Conservation (phyloP, 2,113 vertebrate genomes). For the Oenanthe oenanthe region DNA sequence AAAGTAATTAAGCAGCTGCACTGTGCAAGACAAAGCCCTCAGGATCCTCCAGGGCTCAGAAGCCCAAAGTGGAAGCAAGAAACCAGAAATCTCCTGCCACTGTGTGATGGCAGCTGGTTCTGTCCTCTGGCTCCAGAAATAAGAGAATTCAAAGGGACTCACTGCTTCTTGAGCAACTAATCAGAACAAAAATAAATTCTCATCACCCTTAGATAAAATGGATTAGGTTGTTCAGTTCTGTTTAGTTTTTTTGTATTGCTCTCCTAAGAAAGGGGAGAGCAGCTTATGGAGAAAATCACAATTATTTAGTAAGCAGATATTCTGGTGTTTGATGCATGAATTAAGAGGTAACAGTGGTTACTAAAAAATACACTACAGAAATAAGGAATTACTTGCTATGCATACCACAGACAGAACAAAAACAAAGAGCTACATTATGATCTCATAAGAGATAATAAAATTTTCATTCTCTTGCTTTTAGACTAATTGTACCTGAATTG, state of each 20-base stretch:
- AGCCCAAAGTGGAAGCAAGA: not conserved
- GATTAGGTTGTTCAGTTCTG: not conserved
- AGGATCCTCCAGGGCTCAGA: not conserved
- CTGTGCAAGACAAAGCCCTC: not conserved
- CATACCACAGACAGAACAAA: not conserved
- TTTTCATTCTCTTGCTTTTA: not conserved
- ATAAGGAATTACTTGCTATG: not conserved
- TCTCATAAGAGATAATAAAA: not conserved
- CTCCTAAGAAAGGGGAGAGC: not conserved
- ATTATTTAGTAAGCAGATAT: not conserved
- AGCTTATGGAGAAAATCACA: not conserved
- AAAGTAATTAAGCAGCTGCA: not conserved
- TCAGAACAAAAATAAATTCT: not conserved
- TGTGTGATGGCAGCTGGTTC: not conserved
- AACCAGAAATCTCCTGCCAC: not conserved
- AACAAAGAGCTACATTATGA: not conserved
- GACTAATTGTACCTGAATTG: not conserved
- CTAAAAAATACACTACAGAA: not conserved
- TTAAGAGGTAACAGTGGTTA: not conserved
- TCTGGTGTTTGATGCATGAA: not conserved
- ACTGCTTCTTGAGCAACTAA: not conserved
- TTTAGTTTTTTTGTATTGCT: not conserved
- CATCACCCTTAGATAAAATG: not conserved
- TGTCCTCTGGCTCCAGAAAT: not conserved
- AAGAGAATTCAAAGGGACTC: not conserved